Conservation (phyloP, 2,888 invertebrate genomes). For the Phengaris alcon region DNA sequence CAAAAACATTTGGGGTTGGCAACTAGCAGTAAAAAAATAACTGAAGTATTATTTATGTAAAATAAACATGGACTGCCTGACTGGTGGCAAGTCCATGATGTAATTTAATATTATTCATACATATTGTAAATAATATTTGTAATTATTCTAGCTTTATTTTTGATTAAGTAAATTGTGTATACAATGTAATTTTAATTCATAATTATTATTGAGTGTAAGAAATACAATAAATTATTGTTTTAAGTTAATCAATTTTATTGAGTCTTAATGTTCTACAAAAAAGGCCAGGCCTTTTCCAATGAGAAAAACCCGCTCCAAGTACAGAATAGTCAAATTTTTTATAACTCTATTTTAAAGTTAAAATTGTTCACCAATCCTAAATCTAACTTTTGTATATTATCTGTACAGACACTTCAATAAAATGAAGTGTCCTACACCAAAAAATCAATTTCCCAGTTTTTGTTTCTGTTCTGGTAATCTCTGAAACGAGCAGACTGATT, state of each 20-base stretch:
- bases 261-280: neutral
- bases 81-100: slow-evolving; percentile 32
- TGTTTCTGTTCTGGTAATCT: no score
- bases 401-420: no score
- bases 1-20: neutral
- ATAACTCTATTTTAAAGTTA: no score
- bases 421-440: no score
- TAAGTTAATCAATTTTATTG: slow-evolving; percentile 47
- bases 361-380: no score
- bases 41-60: slow-evolving; percentile 56
- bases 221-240: slow-evolving; percentile 78
- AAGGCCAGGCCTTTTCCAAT: neutral
- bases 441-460: no score
- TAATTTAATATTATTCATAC: slow-evolving; percentile 40
- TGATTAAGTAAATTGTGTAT: slow-evolving; percentile 63
- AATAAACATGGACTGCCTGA: slow-evolving; percentile 34
- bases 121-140: slow-evolving; percentile 66
- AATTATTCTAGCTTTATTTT: slow-evolving; percentile 54
- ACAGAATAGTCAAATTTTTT: no score
- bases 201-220: slow-evolving; percentile 55
- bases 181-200: slow-evolving; percentile 65
- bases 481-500: no score
- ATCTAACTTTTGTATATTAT: no score
- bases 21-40: slow-evolving; percentile 34
- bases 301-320: no score